phyloP scores from a whole-genome alignment of 1,140 invertebrate genomes.

The Atta cephalotes region DNA sequence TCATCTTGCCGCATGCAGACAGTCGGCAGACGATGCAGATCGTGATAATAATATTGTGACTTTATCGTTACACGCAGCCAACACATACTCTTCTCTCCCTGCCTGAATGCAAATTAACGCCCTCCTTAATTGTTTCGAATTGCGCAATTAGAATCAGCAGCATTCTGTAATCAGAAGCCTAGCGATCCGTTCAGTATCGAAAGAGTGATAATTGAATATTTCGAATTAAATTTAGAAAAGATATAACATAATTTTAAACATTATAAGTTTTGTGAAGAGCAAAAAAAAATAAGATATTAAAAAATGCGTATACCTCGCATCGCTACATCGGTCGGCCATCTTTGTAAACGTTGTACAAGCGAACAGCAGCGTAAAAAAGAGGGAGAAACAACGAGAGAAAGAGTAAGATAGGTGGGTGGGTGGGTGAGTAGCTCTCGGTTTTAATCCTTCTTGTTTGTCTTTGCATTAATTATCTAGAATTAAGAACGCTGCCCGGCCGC shows the following conservation, averaged over 20 bases:
- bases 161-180: not conserved
- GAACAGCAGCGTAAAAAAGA: slow-evolving; percentile 19
- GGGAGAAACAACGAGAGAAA: slow-evolving; percentile 46
- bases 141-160: slow-evolving; percentile 3
- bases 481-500: slow-evolving; percentile 83
- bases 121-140: slow-evolving; percentile 16
- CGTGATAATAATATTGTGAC: slow-evolving; percentile 65
- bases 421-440: slow-evolving; percentile 58
- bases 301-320: not conserved
- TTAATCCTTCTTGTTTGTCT: slow-evolving; percentile 86
- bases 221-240: not conserved
- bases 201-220: not conserved
- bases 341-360: slow-evolving; percentile 45
- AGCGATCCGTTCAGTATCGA: not conserved
- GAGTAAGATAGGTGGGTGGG: not conserved
- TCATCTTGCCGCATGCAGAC: slow-evolving; percentile 47
- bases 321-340: slow-evolving; percentile 59
- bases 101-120: slow-evolving; percentile 35
- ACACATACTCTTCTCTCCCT: slow-evolving; percentile 44
- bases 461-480: slow-evolving; percentile 87
- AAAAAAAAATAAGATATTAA: not conserved
- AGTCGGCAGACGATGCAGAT: slow-evolving; percentile 59
- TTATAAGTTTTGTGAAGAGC: not conserved
- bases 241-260: not conserved
- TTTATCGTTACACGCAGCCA: slow-evolving; percentile 49